Conservation (phyloP, 1,140 invertebrate genomes). For the Trichonephila clavata region DNA sequence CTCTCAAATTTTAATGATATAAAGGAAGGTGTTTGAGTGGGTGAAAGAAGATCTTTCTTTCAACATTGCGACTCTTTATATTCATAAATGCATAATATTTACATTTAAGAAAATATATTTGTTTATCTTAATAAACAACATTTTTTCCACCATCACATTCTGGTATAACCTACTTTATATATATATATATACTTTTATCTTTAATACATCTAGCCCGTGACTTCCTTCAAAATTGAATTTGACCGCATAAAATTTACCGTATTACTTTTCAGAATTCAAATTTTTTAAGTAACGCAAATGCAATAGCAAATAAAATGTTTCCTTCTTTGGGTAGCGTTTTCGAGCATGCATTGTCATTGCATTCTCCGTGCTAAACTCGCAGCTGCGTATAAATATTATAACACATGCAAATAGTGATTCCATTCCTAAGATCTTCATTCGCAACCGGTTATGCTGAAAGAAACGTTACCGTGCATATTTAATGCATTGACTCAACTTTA, state of each 20-base stretch:
- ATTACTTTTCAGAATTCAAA: neutral
- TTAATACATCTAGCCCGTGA: neutral
- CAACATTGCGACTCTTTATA: too few species aligned
- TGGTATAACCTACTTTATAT: neutral
- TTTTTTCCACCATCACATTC: neutral
- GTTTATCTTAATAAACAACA: neutral
- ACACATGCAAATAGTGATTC: constrained; percentile 27
- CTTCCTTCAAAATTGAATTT: constrained; percentile 1
- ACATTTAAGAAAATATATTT: neutral
- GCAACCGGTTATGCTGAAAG: neutral
- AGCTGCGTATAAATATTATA: constrained; percentile 35
- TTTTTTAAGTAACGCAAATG: neutral
- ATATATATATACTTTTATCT: too few species aligned
- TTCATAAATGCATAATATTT: too few species aligned
- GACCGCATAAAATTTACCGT: neutral
- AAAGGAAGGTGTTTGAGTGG: too few species aligned
- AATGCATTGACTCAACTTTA: constrained; percentile 41
- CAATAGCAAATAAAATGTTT: constrained; percentile 5
- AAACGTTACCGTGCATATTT: constrained; percentile 19
- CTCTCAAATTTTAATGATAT: too few species aligned
- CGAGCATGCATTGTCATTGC: neutral
- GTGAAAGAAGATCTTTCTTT: too few species aligned
- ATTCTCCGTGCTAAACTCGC: neutral
- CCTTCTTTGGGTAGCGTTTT: neutral
- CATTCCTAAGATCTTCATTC: constrained; percentile 14